Conservation (phyloP, 2,113 vertebrate species). For the Neolamprologus sp. region DNA sequence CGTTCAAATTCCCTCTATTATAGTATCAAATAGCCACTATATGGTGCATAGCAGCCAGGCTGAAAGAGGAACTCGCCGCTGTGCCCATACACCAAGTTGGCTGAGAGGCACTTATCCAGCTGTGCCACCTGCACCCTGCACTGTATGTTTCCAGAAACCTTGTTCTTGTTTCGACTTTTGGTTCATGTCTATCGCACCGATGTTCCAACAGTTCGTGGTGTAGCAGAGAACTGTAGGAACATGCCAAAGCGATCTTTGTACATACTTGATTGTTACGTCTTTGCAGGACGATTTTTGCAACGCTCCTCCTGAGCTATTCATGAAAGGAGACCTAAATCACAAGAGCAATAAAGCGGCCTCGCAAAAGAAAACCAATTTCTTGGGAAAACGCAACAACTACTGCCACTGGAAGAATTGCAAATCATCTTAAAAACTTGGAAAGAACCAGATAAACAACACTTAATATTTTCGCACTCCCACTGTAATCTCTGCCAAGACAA, state of each 20-base stretch:
- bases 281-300: background rate
- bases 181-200: background rate
- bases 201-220: background rate
- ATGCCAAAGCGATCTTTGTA: background rate
- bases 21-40: background rate
- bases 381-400: constrained; percentile 28
- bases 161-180: background rate
- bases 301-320: background rate
- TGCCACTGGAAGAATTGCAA: constrained; percentile 35
- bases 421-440: constrained; percentile 51
- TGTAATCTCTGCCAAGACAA: constrained; percentile 40
- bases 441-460: constrained; percentile 56
- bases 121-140: constrained; percentile 10
- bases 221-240: background rate
- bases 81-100: background rate
- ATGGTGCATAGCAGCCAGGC: background rate
- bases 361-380: constrained; percentile 10
- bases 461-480: constrained; percentile 55
- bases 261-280: background rate
- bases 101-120: constrained; percentile 12
- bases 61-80: constrained; percentile 5
- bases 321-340: background rate
- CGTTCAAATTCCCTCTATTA: background rate
- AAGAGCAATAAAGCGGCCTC: background rate
- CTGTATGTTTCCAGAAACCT: background rate